phyloP scores from a whole-genome alignment of 2,888 invertebrate species.

The Macrophya annulata region DNA sequence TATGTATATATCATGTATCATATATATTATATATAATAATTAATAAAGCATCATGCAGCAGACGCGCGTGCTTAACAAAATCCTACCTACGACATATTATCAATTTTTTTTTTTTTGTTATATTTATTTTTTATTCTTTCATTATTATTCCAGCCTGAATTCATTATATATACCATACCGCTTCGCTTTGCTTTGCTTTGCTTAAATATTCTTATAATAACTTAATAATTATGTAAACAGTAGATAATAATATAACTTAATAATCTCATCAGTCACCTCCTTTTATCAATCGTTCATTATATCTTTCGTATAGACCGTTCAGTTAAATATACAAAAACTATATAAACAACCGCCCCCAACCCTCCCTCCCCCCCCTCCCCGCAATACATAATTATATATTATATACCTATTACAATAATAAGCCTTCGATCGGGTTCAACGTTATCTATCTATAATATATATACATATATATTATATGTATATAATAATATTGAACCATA shows the following conservation, averaged over 20 bases:
- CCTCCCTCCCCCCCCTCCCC: too few species aligned
- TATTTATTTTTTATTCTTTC: too few species aligned
- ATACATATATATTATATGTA: too few species aligned
- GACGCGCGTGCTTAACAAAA: constrained; percentile 17
- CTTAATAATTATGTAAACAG: constrained; percentile 30
- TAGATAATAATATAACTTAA: constrained; percentile 27
- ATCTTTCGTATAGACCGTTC: constrained; percentile 64
- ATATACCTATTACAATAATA: constrained; percentile 64
- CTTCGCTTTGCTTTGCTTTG: not conserved
- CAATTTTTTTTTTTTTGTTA: too few species aligned
- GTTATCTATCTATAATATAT: constrained; percentile 48
- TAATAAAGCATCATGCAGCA: constrained; percentile 2
- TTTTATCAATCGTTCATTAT: not conserved
- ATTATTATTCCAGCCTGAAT: not conserved
- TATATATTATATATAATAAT: not conserved
- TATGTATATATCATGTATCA: not conserved
- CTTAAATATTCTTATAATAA: too few species aligned
- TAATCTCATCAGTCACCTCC: constrained; percentile 34
- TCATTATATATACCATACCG: not conserved
- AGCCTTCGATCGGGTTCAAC: constrained; percentile 58
- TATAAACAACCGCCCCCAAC: constrained; percentile 54
- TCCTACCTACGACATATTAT: not conserved
- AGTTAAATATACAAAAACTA: constrained; percentile 68
- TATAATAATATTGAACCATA: not conserved
- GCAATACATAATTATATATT: constrained; percentile 58